Conservation (phyloP, 2,797 vertebrate genomes). For the Xiphophorus birchmanni region DNA sequence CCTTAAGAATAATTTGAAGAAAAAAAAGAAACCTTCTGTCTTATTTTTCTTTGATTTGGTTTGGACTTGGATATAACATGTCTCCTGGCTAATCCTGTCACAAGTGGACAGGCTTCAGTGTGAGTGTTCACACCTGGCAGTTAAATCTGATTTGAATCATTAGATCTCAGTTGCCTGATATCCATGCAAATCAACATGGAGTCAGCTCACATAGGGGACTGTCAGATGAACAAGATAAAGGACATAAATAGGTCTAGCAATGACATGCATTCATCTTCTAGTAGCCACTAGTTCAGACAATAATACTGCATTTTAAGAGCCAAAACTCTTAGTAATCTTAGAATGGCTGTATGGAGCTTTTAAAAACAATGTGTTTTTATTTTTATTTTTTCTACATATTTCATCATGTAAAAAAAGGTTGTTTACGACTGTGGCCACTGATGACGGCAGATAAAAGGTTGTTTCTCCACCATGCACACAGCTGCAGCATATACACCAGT, state of each 20-base stretch:
- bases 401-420: too few species aligned
- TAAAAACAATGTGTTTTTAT: too few species aligned
- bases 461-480: too few species aligned
- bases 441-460: too few species aligned
- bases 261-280: neutral
- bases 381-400: too few species aligned
- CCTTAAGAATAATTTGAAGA: too few species aligned
- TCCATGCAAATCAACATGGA: neutral
- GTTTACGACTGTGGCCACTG: too few species aligned
- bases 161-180: neutral
- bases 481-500: too few species aligned
- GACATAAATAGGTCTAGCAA: neutral
- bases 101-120: neutral
- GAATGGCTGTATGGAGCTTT: too few species aligned
- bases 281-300: neutral
- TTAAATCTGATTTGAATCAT: neutral
- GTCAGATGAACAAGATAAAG: neutral
- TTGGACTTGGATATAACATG: neutral
- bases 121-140: neutral
- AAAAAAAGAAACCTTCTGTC: neutral
- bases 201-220: neutral
- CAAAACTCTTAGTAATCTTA: neutral
- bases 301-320: neutral
- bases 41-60: neutral
- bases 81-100: neutral